A percentile compares a stretch with the other conserved stretches of the same genome.
Evolutionary conservation across 2,888 invertebrate species (phyloP).

Genomic region (Andrena dorsata): DNA sequence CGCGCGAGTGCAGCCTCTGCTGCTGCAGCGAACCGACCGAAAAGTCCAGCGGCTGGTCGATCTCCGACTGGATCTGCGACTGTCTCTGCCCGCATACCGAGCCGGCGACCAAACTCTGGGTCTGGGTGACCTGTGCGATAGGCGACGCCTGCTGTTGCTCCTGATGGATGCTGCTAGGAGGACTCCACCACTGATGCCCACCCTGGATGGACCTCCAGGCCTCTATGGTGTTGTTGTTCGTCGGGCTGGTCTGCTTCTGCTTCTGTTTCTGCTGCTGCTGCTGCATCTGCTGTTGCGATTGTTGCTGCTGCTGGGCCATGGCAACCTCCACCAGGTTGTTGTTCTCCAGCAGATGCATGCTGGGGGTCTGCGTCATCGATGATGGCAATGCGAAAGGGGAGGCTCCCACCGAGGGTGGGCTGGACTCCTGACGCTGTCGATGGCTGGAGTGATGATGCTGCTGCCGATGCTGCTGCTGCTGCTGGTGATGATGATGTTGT

Average conservation of each 20-base stretch:
- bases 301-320: slow-evolving; percentile 79
- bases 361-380: slow-evolving; percentile 84
- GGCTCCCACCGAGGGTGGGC: slow-evolving; percentile 72
- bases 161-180: slow-evolving; percentile 76
- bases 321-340: slow-evolving; percentile 81
- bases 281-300: slow-evolving; percentile 70
- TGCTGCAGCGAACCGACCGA: slow-evolving; percentile 88
- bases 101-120: slow-evolving; percentile 88
- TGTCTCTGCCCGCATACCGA: slow-evolving; percentile 85
- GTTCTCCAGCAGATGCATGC: slow-evolving; percentile 84
- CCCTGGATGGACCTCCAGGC: slow-evolving; percentile 84
- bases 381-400: slow-evolving; percentile 75
- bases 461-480: slow-evolving; percentile 67
- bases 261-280: slow-evolving; percentile 79
- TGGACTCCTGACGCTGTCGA: slow-evolving; percentile 72
- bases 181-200: slow-evolving; percentile 83
- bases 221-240: slow-evolving; percentile 86
- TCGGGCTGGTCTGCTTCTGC: slow-evolving; percentile 84
- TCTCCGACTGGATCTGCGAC: slow-evolving; percentile 78
- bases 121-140: slow-evolving; percentile 71
- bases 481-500: slow-evolving; percentile 67
- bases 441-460: slow-evolving; percentile 72
- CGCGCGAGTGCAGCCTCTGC: slow-evolving; percentile 78
- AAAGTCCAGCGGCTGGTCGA: slow-evolving; percentile 90
- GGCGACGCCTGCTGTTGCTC: slow-evolving; percentile 79